phyloP scores from a whole-genome alignment of 1,140 invertebrate species.

The Drosophila pallidifrons region DNA sequence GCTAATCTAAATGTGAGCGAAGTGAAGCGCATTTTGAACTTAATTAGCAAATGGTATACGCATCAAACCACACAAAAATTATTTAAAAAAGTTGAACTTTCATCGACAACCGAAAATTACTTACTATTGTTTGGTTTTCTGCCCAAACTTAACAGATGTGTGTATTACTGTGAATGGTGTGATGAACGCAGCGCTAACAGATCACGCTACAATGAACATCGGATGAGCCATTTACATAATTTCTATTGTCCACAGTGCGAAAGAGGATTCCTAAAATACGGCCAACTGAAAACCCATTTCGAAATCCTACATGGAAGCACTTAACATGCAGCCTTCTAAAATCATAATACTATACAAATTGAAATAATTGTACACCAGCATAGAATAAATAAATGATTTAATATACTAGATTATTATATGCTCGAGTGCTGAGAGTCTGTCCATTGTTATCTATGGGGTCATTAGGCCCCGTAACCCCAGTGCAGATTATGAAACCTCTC shows the following conservation, averaged over 20 bases:
- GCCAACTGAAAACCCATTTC: constrained; percentile 18
- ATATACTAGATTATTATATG: constrained; percentile 8
- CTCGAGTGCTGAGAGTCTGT: background rate
- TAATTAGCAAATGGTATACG: constrained; percentile 57
- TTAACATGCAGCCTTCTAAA: background rate
- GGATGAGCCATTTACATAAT: background rate
- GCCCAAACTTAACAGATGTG: constrained; percentile 41
- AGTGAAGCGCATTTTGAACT: constrained; percentile 68
- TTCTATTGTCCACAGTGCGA: constrained; percentile 40
- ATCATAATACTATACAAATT: background rate
- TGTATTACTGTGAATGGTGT: constrained; percentile 55
- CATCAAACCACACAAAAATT: constrained; percentile 40
- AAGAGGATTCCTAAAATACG: constrained; percentile 22
- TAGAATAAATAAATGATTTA: constrained; percentile 13
- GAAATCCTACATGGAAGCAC: background rate
- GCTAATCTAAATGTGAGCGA: constrained; percentile 40
- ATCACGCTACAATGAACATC: constrained; percentile 48
- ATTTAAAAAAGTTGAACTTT: constrained; percentile 31
- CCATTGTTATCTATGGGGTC: constrained; percentile 32
- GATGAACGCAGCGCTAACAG: constrained; percentile 35
- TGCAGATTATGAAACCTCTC: constrained; percentile 58
- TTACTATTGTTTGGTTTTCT: constrained; percentile 60
- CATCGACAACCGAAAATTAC: constrained; percentile 26
- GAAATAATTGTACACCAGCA: constrained; percentile 2
- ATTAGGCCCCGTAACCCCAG: constrained; percentile 41